These are phyloP conservation scores for Lamellibrachia luymesi DNA, from an alignment of 1,140 invertebrate genomes.

Conservation along the genomic window DNA sequence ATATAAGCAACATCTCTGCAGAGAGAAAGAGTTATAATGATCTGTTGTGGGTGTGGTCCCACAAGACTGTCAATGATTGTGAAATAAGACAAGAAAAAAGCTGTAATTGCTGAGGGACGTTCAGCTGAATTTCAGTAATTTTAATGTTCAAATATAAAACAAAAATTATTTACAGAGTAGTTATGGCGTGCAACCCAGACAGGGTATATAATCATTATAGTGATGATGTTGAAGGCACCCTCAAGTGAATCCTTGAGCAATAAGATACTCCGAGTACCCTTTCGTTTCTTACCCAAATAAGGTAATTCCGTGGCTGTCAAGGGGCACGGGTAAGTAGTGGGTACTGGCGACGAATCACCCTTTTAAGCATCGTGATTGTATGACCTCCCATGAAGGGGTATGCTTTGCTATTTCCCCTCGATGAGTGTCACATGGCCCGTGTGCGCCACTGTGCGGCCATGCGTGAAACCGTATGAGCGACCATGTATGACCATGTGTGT, in stretches of 20 bases:
- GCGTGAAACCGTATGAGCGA: neutral
- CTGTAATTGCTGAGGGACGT: too few relatives aligned
- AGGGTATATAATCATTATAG: neutral
- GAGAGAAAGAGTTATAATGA: neutral
- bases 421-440: neutral
- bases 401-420: neutral
- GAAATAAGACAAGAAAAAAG: too few relatives aligned
- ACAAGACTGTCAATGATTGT: neutral
- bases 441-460: neutral
- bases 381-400: neutral
- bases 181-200: neutral
- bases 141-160: too few relatives aligned
- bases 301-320: neutral
- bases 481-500: neutral
- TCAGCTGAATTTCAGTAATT: too few relatives aligned
- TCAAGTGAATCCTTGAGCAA: neutral
- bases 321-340: neutral
- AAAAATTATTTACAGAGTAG: neutral
- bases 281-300: neutral
- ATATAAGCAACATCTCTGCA: too few relatives aligned
- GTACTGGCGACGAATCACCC: neutral
- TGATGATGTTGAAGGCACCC: neutral
- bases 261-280: neutral
- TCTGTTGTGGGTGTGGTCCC: neutral
- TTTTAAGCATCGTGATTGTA: neutral